Conservation (phyloP, 2,797 vertebrate species). For the Fundulus diaphanus region DNA sequence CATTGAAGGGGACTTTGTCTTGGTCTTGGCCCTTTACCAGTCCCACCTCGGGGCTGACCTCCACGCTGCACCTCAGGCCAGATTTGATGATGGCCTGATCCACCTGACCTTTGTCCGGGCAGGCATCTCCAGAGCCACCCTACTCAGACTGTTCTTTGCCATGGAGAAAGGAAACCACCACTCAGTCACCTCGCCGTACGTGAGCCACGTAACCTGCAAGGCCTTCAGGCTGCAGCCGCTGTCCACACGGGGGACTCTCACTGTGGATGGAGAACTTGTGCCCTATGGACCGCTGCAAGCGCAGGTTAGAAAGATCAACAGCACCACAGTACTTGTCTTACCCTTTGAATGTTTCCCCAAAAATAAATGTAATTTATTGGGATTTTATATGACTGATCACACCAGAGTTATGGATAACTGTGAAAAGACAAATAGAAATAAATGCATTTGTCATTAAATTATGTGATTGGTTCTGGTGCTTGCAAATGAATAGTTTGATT, state of each 20-base stretch:
- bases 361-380: too few species aligned
- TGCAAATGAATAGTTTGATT: conserved; percentile 1
- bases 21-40: conserved; percentile 90
- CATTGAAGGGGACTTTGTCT: conserved; percentile 90
- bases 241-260: conserved; percentile 86
- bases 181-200: conserved; percentile 83
- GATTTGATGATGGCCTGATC: conserved; percentile 88
- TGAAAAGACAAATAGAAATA: not conserved
- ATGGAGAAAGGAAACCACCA: conserved; percentile 91
- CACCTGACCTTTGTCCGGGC: conserved; percentile 90
- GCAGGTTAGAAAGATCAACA: conserved; percentile 76
- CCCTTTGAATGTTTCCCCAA: not conserved
- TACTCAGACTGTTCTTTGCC: conserved; percentile 89
- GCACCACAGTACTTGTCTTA: not conserved
- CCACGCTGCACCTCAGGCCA: conserved; percentile 86
- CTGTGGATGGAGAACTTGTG: conserved; percentile 92
- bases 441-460: not conserved
- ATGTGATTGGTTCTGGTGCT: not conserved
- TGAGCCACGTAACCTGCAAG: conserved; percentile 84
- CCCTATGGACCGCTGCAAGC: conserved; percentile 92
- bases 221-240: conserved; percentile 93
- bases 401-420: too few species aligned
- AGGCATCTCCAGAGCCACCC: conserved; percentile 87
- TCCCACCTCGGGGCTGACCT: conserved; percentile 89
- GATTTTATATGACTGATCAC: not conserved